phyloP scores from a whole-genome alignment of 2,797 vertebrate genomes.

The Halcyon smyrnensis region DNA sequence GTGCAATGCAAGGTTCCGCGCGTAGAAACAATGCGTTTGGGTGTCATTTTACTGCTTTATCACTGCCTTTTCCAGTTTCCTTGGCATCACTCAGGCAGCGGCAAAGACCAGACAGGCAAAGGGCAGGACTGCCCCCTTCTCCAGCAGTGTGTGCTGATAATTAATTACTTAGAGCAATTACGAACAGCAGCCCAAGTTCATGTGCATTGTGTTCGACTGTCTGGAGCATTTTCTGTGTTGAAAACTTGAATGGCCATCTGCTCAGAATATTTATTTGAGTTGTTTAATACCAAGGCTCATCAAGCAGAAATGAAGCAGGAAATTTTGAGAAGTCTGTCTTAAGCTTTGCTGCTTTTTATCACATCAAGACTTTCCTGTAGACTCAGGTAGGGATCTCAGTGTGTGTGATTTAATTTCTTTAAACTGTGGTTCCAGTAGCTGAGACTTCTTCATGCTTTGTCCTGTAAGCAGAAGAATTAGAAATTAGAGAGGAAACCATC shows the following conservation, averaged over 20 bases:
- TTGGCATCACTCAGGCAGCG: neutral
- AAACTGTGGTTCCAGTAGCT: neutral
- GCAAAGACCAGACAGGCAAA: neutral
- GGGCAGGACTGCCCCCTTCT: neutral
- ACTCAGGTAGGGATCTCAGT: rapidly evolving
- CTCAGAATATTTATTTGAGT: neutral
- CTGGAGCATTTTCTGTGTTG: neutral
- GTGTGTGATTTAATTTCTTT: neutral
- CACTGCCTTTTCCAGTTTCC: neutral
- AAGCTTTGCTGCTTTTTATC: neutral
- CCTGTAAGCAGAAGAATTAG: neutral
- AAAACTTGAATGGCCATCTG: neutral
- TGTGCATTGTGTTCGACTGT: rapidly evolving
- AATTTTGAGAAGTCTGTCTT: neutral
- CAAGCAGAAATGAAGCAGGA: neutral
- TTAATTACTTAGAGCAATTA: neutral
- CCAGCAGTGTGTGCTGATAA: rapidly evolving
- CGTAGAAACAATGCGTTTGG: neutral
- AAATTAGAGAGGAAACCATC: neutral
- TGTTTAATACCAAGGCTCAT: neutral
- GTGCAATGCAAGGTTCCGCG: rapidly evolving
- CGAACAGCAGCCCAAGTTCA: neutral
- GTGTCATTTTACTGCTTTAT: neutral
- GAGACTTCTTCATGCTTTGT: neutral
- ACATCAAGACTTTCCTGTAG: neutral